These are phyloP conservation scores for Pomatostomus ruficeps DNA, from an alignment of 2,113 vertebrate genomes.

Conservation along the genomic window DNA sequence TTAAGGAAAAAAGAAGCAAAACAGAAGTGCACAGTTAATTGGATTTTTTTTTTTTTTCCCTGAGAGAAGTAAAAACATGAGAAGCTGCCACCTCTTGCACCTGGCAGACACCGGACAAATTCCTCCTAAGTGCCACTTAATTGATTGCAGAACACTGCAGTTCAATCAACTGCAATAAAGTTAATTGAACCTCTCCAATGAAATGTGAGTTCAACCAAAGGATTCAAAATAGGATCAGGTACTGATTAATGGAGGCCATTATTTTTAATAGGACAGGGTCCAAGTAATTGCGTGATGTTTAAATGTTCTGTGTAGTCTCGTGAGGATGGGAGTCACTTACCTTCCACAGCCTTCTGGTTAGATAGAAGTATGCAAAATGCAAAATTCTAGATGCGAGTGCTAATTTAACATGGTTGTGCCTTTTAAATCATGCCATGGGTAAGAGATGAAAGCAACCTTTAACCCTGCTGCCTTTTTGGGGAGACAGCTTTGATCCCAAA, in stretches of 20 bases:
- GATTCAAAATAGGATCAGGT: constrained; percentile 9
- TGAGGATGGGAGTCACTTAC: background rate
- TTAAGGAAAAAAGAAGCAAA: background rate
- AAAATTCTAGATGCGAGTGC: background rate
- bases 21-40: background rate
- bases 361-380: background rate
- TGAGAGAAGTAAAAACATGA: background rate
- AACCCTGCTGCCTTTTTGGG: background rate
- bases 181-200: constrained; percentile 39
- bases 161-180: constrained; percentile 51
- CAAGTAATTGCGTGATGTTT: background rate
- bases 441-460: background rate
- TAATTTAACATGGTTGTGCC: background rate
- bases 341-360: background rate
- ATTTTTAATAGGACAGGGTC: constrained; percentile 19
- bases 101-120: constrained; percentile 7
- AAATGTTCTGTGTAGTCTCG: background rate
- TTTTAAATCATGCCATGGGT: background rate
- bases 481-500: background rate
- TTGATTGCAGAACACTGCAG: background rate
- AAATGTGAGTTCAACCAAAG: background rate
- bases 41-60: background rate
- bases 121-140: constrained; percentile 18
- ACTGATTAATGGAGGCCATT: constrained; percentile 42
- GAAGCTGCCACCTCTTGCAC: background rate